Evolutionary conservation across 2,888 invertebrate genomes (phyloP), one percentile per base, ranked within the genome.

Genomic region (Athrips mouffetella): DNA sequence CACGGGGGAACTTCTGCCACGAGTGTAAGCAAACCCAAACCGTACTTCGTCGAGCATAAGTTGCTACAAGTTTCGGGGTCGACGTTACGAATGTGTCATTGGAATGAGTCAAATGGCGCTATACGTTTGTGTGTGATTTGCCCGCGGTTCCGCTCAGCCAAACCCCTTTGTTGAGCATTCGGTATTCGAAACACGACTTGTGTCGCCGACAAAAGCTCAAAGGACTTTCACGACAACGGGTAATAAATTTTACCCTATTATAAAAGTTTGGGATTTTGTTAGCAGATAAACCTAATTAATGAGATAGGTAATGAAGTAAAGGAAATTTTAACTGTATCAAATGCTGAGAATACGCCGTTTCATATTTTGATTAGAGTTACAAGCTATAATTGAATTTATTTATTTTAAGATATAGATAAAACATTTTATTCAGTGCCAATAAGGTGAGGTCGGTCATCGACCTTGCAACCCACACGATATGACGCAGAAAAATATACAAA

Each of bases 31-130:
- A 41, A 44, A 30, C 44, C 44, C 44, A n/a, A 20, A 44, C 44
- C 13, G 41, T 44, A 31, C 44, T 30, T 31, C 21, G 31, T 31
- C 31, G 16, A 31, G 21, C 44, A 30, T 27, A 20, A 44, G 31
- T 31, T 42, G 29, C 11, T 16, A 31, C 31, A 44, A 31, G 30
- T 44, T 44, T 30, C 29, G 44, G 31, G 29, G 44, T 44, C 44
- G n/a, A n/a, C n/a, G 44, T 44, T 44, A 44, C 44, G 31, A 44
- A 44, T 44, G 31, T 44, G 44, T 44, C 44, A 44, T 44, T 30
- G 44, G 44, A 30, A 31, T 31, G 44, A 44, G 44, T 31, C 44
- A 31, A 44, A 44, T 27, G 13, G 16, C 21, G 20, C 20, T 21
- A 16, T 44, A 44, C 30, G 21, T 30, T 44, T 30, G 31, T 21